A percentile compares a stretch with the other conserved stretches of the same genome.
phyloP scores from a whole-genome alignment of 2,888 invertebrate species.

The Eucriotettix oculatus region DNA sequence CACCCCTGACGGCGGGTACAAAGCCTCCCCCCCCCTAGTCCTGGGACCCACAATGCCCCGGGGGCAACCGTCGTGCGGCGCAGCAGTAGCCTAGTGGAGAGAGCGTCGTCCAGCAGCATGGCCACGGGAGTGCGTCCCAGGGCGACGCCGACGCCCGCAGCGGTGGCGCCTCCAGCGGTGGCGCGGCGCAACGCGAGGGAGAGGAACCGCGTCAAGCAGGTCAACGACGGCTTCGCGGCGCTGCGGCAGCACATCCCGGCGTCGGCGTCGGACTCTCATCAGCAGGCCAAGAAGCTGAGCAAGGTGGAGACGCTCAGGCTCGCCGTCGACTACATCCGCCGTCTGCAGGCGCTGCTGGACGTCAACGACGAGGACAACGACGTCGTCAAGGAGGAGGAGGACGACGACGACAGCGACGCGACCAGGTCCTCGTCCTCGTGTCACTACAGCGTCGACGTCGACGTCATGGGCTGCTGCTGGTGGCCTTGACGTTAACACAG shows the following conservation, averaged over 20 bases:
- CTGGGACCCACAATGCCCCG: too few relatives aligned
- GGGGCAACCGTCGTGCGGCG: too few relatives aligned
- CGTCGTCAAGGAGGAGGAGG: too few relatives aligned
- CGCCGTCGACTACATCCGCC: conserved; percentile 80
- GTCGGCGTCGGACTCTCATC: conserved; percentile 22
- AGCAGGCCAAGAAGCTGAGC: conserved; percentile 48
- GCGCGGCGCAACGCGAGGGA: conserved; percentile 83
- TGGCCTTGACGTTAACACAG: too few relatives aligned
- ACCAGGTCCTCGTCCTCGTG: too few relatives aligned
- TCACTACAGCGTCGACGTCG: too few relatives aligned
- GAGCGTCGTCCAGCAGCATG: background rate
- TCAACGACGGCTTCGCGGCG: conserved; percentile 81
- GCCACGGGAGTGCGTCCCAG: background rate
- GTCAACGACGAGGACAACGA: conserved; percentile 35
- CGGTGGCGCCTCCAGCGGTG: conserved; percentile 53
- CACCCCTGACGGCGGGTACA: too few relatives aligned
- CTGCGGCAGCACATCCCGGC: conserved; percentile 73
- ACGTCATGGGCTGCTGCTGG: too few relatives aligned
- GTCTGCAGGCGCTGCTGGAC: conserved; percentile 56
- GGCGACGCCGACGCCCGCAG: conserved; percentile 23
- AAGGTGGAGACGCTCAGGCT: conserved; percentile 80
- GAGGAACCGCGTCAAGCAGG: conserved; percentile 82
- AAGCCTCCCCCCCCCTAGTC: too few relatives aligned
- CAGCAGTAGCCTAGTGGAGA: too few relatives aligned
- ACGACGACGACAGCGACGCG: too few relatives aligned